Base-by-base conservation (phyloP, 2,888 invertebrate species). In the Dimorphilus gyrociliatus region DNA sequence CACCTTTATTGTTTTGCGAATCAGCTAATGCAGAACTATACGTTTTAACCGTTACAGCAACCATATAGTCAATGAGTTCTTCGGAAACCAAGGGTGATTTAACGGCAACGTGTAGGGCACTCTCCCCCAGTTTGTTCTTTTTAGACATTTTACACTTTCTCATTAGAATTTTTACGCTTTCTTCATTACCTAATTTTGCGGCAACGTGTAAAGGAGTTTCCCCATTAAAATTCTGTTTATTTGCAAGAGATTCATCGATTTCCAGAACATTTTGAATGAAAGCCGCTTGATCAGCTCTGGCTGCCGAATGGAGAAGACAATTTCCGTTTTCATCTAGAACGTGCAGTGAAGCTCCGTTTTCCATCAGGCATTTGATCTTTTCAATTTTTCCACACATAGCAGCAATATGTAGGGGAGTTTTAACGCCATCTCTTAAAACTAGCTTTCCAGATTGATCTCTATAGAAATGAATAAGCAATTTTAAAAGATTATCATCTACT, bases 151-250 rank as follows among this genome's bases (percentile, higher is more conserved):
- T 52, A 12, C 53, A 48, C 23, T 55, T 55, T 14, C 42, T 32
- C 7, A 55, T 32, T 1, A 56, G 39, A 5, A 40, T 35, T 21
- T 38, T 16, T 10, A 52, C 42, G 3, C 47, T 41, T 7, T 48
- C 44, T 14, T 39, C 25, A 31, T 51, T 40, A 4, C 60, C 59
- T 17, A 44, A 36, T 10, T 43, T 42, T 28, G 51, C 50, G 2
- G 58, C 55, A 17, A 55, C 39, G 34, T 61, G 60, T 10, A 61
- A 36, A 1, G 56, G 46, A 2, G 57, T 58, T 36, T 56, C 48
- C 1, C 55, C 55, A 14, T 47, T 37, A 3, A 39, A 37, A 36
- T 55, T 55, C 32, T 43, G 35, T 2, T 34, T 33, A 37, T 54
- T 46, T 14, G 53, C 35, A 10, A 43, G 39, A n/a, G n/a, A n/a